A percentile compares a stretch with the other conserved stretches of the same genome.
These are phyloP conservation scores for Ennomos quercinarius DNA, from an alignment of 2,888 invertebrate species.

Conservation along the genomic window DNA sequence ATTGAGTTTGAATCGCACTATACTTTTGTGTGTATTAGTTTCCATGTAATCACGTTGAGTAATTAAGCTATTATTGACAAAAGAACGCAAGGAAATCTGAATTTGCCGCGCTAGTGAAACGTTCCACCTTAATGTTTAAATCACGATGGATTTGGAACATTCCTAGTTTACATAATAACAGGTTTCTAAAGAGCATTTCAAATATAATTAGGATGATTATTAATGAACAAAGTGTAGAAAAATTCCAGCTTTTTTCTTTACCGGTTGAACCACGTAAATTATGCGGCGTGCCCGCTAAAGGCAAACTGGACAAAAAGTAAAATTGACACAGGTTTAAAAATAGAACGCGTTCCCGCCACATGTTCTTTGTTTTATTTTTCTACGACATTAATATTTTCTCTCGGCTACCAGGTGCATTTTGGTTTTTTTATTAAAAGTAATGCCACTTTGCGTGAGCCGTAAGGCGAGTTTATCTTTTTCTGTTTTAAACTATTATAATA, in stretches of 20 bases:
- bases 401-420: constrained; percentile 14
- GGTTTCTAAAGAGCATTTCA: no score
- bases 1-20: no score
- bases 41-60: no score
- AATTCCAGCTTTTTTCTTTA: background rate
- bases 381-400: constrained; percentile 59
- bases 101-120: no score
- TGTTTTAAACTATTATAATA: background rate
- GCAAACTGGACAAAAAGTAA: constrained; percentile 53
- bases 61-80: no score
- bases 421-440: constrained; percentile 2
- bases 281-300: constrained; percentile 1
- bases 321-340: constrained; percentile 67
- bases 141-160: no score
- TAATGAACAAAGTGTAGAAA: background rate
- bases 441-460: background rate
- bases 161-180: no score
- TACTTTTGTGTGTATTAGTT: no score
- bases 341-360: constrained; percentile 57
- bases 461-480: background rate
- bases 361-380: constrained; percentile 50
- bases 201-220: no score
- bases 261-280: background rate
- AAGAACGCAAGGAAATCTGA: no score
- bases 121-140: no score